Evolutionary conservation across 1,140 invertebrate species (phyloP), one percentile per base, ranked within the genome.

Genomic region (Zeugodacus cucurbitae): DNA sequence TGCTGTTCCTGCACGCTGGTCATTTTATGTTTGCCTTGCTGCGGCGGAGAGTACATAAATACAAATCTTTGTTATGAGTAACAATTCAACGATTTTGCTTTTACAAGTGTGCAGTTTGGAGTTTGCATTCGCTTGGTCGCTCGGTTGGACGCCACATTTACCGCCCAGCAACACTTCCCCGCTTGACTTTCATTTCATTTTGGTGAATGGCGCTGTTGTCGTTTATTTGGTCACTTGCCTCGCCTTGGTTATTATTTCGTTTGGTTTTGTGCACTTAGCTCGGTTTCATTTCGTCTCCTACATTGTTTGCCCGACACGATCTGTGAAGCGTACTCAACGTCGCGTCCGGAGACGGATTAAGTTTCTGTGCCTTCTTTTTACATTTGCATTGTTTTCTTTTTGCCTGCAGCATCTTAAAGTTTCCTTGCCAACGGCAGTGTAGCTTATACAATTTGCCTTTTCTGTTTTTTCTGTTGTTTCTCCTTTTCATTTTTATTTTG

Each of bases 251-350:
- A 11, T 82, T 82, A 48, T 82, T 82, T n/a, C 74, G 26, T 74
- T 82, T 44, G 74, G 41, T 54, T 70, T 82, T 82, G 41, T 34
- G n/a, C 74, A 82, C 74, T 82, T 82, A 82, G 74, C 74, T 82
- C 41, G 44, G 74, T 82, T 82, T 82, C 74, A 82, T 48, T 82
- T 48, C n/a, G 41, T 54, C 34, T 48, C n/a, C n/a, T 22, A 62
- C 74, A 82, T 82, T 82, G 74, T 82, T 82, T 82, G 74, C 44
- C 34, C 37, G 44, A 82, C 11, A 26, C 74, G 74, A 82, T 82
- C 41, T 82, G 22, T 82, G 41, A 48, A 82, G 74, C 74, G 41
- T 82, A 48, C 8, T 82, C n/a, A 62, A 26, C 74, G 8, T 54
- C 74, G 74, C 44, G 8, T 82, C 34, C 41, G 41, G 37, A 82